phyloP scores from a whole-genome alignment of 2,888 invertebrate genomes.

The Amphipoea oculea region DNA sequence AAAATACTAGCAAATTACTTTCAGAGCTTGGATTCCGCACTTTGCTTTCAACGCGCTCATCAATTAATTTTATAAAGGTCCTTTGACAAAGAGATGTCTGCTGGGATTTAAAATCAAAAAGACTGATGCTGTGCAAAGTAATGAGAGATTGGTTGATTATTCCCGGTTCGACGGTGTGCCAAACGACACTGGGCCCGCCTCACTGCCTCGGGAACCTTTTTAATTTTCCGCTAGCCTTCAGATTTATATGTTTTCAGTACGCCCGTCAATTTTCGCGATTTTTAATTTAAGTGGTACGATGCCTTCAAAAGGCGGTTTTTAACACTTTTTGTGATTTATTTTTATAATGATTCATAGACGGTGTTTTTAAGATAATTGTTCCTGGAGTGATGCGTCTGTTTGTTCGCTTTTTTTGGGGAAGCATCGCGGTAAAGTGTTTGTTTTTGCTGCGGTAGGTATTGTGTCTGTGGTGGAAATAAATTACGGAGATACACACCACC shows the following conservation, averaged over 20 bases:
- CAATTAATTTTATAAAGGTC: constrained; percentile 67
- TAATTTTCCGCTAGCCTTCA: constrained; percentile 89
- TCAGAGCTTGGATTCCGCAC: constrained; percentile 38
- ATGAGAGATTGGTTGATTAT: constrained; percentile 78
- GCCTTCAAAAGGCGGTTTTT: constrained; percentile 78
- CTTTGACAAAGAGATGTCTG: constrained; percentile 66
- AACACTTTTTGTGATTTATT: constrained; percentile 72
- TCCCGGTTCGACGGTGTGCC: constrained; percentile 74
- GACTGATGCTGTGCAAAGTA: constrained; percentile 71
- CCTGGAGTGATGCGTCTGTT: constrained; percentile 52
- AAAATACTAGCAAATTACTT: constrained; percentile 50
- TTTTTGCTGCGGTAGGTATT: constrained; percentile 42
- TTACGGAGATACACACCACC: constrained; percentile 6
- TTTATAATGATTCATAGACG: constrained; percentile 68
- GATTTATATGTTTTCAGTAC: constrained; percentile 88
- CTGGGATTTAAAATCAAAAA: constrained; percentile 71
- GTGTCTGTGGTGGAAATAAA: constrained; percentile 32
- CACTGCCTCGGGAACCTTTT: constrained; percentile 84
- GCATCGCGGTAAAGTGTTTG: constrained; percentile 26
- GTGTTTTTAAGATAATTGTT: constrained; percentile 69
- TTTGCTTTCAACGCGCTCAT: constrained; percentile 56
- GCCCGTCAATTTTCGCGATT: constrained; percentile 86
- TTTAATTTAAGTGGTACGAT: constrained; percentile 86
- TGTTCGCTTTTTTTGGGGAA: constrained; percentile 35
- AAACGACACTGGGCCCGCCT: constrained; percentile 68